Percentiles rank a stretch among this genome's conserved stretches.
Evolutionary conservation across 1,140 invertebrate genomes (phyloP).

Genomic region (Trachymyrmex septentrionalis): DNA sequence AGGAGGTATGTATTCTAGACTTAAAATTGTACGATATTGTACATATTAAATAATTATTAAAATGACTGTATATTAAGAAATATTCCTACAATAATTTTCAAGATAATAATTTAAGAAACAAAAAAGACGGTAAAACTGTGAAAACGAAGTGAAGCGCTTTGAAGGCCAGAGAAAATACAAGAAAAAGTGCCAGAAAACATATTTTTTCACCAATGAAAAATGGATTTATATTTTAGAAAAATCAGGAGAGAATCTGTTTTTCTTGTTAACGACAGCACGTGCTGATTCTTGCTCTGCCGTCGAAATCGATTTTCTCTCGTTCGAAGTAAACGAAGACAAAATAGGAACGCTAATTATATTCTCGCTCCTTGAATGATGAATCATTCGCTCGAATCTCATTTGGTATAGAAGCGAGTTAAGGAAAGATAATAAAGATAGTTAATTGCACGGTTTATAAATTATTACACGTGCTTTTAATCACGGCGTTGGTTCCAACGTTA

Average conservation of each 20-base stretch:
- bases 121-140: not conserved
- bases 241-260: conserved; percentile 46
- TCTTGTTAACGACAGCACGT: conserved; percentile 48
- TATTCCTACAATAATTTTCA: not conserved
- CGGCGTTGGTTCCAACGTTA: not conserved
- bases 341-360: conserved; percentile 35
- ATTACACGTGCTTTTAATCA: conserved; percentile 29
- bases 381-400: conserved; percentile 6
- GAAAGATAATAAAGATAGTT: conserved; percentile 29
- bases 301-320: conserved; percentile 22
- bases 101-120: not conserved
- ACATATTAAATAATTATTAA: not conserved
- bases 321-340: conserved; percentile 47
- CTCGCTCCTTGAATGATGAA: conserved; percentile 2
- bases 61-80: not conserved
- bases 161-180: not conserved
- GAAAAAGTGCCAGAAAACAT: not conserved
- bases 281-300: conserved; percentile 14
- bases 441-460: conserved; percentile 27
- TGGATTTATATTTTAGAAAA: conserved; percentile 33
- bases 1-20: too few species aligned
- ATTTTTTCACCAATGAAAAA: not conserved
- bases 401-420: not conserved
- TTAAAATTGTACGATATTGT: not conserved
- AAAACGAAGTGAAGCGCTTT: not conserved